Evolutionary conservation across 1,140 invertebrate genomes (phyloP), one percentile per base, ranked within the genome.

Genomic region (Teleogryllus occipitalis): DNA sequence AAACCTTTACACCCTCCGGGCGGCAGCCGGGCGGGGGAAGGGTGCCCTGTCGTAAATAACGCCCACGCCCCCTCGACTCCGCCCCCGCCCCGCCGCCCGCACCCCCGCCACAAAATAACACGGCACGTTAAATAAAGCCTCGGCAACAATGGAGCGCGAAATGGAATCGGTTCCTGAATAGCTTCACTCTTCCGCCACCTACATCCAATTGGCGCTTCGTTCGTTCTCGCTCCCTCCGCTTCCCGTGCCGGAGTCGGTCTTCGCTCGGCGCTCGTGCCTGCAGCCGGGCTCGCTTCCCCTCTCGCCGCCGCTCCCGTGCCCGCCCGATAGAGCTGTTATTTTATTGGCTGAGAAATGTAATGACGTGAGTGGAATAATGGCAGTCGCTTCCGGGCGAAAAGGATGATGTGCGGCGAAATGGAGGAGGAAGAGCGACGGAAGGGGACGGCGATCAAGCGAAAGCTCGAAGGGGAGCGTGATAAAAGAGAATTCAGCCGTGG

Each of bases 111-210:
- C 1, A 65, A 65, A 65, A 65, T 65, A 65, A 65, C 54, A 65
- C 54, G 54, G 54, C 54, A 65, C 54, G 54, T 65, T 65, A 3
- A 65, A 7, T 65, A 65, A 65, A 65, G 54, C 54, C 54, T 18
- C 54, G 54, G 54, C 18, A 65, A 65, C 54, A 65, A 77, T 48
- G 76, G 76, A n/a, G 21, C 48, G 48, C 46, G 48, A 77, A 77
- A 75, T 79, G 78, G 74, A 79, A 79, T 79, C 73, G 78, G 78
- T 75, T 79, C 49, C 78, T 79, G 78, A 79, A 79, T 79, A 79
- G 78, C 78, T 79, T 79, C 54, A 75, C 78, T 79, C 78, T 79
- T 79, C 74, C 78, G 78, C 78, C 78, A 72, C 78, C 21, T 3
- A 79, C 72, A 79, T 74, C 75, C 75, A 47, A 77, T 77, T 77